Base-by-base conservation (phyloP, 2,888 invertebrate genomes). In the Phragmatobia fuliginosa region DNA sequence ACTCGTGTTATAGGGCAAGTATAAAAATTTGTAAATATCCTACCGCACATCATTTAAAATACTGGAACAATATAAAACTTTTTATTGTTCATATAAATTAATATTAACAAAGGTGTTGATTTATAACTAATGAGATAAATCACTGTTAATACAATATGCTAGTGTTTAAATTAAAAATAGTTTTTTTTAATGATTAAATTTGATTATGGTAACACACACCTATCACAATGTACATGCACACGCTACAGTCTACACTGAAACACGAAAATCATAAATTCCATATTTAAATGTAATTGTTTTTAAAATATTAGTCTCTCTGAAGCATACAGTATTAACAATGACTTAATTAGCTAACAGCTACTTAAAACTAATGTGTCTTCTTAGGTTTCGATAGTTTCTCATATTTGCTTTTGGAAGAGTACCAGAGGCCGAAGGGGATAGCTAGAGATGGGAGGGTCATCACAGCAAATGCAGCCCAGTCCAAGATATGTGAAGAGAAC, bases 401-500 rank as follows among this genome's bases (percentile, higher is more conserved):
- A 87, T 99, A 99, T 96, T 99, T 99, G 90, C 97, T 97, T 93
- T 99, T 99, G 87, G 99, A 99, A 36, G 98, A 97, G 94, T 97
- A 98, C 99, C 99, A 99, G 75, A 99, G 96, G 49, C 97, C 97
- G 91, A 98, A 98, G 71, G 99, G 99, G 90, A 99, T 99, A 60
- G 97, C 98, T 62, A 99, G 95, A 4, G 99, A 99, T 8, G 99
- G 99, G 58, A 99, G 95, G 36, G 99, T 98, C 99, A 99, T 99
- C 69, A 99, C 97, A 49, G 98, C 98, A 88, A 99, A 99, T 36
- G 99, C 98, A 68, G 97, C 96, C 99, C 99, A 99, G 94, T 99
- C 99, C 74, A 99, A 97, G 89, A 98, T 97, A 94, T 99, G 99
- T 0, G 99, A 98, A 4, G 99, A 99, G 95, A 99, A 99, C 88